Base-by-base conservation (phyloP, 2,797 vertebrate species). In the Borostomias antarcticus region DNA sequence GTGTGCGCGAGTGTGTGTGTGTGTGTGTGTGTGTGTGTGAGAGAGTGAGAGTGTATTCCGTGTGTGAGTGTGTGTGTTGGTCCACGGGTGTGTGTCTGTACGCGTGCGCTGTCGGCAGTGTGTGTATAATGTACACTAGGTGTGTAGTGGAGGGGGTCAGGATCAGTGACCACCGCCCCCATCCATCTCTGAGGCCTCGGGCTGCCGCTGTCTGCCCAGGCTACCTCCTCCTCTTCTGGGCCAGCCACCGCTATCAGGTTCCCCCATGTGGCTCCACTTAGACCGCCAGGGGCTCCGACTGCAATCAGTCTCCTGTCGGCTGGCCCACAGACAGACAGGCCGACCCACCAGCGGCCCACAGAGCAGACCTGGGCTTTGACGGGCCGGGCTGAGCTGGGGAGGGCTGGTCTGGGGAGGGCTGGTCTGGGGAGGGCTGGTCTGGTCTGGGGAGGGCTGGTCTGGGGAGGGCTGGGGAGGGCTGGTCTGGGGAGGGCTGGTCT, bases 221-320 rank as follows among this genome's bases (percentile, higher is more conserved):
- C 85, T 83, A 76, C 78, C 80, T 74, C 71, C 74, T 80, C 57
- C 78, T 77, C 57, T 77, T 78, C 70, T 72, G 75, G 74, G 74
- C 72, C 69, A 81, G 66, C 13, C 23, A 2, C 70, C 64, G 53
- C 83, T 87, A 88, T 91, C 87, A 72, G 77, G 79, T 90, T 91
- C 81, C 84, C 68, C 79, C 87, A 88, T 87, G 80, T 92, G 89
- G 85, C 89, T 91, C 88, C 75, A 83, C 74, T 92, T 86, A 91
- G 75, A 86, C 76, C 70, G 68, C 79, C 80, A 71, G 64, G 79
- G 82, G 78, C 83, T 87, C 69, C 70, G 62, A n/a, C n/a, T n/a
- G 2, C 69, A 76, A 75, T 73, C 72, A 29, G 58, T 58, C 68
- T 58, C 54, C 47, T 62, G 23, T 43, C 33, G 37, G 60, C 35